Evolutionary conservation across 1,140 invertebrate genomes (phyloP).

Genomic region (Drosophila funebris): DNA sequence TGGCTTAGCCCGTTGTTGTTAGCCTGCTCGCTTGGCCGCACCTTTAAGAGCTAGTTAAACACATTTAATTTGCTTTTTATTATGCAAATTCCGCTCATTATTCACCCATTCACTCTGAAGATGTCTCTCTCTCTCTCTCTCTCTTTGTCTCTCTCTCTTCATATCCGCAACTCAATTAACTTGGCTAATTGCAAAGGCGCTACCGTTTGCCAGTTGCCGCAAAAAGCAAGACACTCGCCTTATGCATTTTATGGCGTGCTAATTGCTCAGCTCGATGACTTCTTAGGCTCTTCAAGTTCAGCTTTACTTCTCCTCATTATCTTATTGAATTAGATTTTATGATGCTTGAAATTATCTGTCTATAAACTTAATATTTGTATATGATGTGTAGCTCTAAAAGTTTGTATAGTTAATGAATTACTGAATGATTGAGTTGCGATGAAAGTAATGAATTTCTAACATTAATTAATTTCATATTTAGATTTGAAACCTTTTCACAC

Average conservation of each 20-base stretch:
- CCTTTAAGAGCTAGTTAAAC: conserved; percentile 45
- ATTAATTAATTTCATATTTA: neutral
- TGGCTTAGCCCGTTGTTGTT: neutral
- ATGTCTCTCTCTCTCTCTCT: conserved; percentile 15
- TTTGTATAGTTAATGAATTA: no score
- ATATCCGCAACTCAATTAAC: conserved; percentile 71
- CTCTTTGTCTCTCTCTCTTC: conserved; percentile 38
- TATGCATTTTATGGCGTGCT: conserved; percentile 40
- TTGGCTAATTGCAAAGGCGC: conserved; percentile 69
- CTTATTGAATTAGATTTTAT: conserved; percentile 31
- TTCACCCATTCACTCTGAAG: conserved; percentile 44
- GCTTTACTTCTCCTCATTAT: no score
- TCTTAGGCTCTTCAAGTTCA: conserved; percentile 42
- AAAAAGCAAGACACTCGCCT: conserved; percentile 11
- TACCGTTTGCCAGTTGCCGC: conserved; percentile 58
- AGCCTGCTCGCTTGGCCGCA: conserved; percentile 30
- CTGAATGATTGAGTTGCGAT: no score
- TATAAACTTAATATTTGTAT: no score
- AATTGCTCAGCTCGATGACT: conserved; percentile 26
- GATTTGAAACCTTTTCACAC: neutral
- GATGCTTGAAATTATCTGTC: neutral
- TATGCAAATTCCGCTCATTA: conserved; percentile 75
- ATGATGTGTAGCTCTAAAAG: no score
- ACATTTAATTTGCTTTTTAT: conserved; percentile 66
- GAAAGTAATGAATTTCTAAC: no score